These are phyloP conservation scores for Caenorhabditis sp. DNA, from an alignment of 2,888 invertebrate species.

Conservation along the genomic window DNA sequence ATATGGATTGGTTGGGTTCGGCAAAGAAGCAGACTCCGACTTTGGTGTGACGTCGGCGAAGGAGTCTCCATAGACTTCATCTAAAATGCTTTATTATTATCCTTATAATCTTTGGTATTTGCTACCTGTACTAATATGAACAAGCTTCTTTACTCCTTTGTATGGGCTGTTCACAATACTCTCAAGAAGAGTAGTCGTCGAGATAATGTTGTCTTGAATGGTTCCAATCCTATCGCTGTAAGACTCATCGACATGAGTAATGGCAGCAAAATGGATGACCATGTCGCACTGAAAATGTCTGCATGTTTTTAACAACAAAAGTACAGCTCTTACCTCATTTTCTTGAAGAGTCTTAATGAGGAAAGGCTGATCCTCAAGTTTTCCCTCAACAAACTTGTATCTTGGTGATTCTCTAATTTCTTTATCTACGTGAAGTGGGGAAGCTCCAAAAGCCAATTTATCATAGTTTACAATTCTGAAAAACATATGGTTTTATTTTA, in stretches of 20 bases:
- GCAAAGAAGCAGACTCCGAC: conserved; percentile 73
- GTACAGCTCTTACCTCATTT: conserved; percentile 64
- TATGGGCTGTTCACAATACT: conserved; percentile 77
- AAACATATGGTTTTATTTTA: neutral
- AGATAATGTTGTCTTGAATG: conserved; percentile 81
- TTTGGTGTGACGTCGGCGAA: conserved; percentile 77
- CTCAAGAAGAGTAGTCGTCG: conserved; percentile 80
- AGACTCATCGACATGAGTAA: conserved; percentile 83
- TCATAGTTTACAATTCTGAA: conserved; percentile 80
- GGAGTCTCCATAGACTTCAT: conserved; percentile 84
- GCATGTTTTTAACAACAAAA: neutral
- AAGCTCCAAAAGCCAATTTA: conserved; percentile 80
- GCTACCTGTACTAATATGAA: conserved; percentile 80
- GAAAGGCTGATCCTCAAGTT: conserved; percentile 73
- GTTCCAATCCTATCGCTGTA: conserved; percentile 82
- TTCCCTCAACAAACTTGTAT: conserved; percentile 78
- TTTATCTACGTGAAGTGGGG: conserved; percentile 66
- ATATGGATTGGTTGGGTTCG: conserved; percentile 82
- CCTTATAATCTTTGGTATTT: neutral
- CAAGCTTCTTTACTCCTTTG: conserved; percentile 76
- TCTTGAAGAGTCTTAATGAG: conserved; percentile 72
- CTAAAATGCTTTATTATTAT: no score
- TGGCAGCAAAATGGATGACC: conserved; percentile 82
- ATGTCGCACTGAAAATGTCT: conserved; percentile 73
- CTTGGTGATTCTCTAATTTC: conserved; percentile 71